phyloP scores from a whole-genome alignment of 2,113 vertebrate genomes.

The Felis chaus region DNA sequence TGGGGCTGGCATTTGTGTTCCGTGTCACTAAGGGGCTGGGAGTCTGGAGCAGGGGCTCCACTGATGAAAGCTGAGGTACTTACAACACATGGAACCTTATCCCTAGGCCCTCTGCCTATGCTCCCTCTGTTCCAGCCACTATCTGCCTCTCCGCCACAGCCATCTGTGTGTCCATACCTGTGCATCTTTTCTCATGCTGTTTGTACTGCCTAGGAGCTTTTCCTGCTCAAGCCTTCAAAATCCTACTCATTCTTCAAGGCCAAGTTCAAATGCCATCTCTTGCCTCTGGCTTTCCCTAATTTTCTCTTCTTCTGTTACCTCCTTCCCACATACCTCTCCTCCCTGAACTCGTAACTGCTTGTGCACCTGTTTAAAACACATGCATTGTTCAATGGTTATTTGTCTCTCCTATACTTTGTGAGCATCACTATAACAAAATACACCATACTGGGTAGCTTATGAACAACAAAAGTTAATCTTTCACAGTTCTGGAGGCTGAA shows the following conservation, averaged over 20 bases:
- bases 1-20: background rate
- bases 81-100: background rate
- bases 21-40: background rate
- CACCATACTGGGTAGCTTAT: background rate
- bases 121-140: rapidly evolving
- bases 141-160: background rate
- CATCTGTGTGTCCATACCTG: background rate
- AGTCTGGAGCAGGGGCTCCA: background rate
- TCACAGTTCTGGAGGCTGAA: background rate
- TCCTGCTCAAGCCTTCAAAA: background rate
- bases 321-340: background rate
- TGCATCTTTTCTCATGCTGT: background rate
- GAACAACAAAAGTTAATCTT: background rate
- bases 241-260: background rate
- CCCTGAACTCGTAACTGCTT: background rate
- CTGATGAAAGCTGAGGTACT: background rate
- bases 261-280: background rate
- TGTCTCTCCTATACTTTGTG: background rate
- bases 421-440: background rate
- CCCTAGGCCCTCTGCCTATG: background rate
- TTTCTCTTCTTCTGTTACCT: background rate
- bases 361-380: background rate
- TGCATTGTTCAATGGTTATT: background rate
- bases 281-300: background rate
- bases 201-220: background rate